phyloP scores from a whole-genome alignment of 2,888 invertebrate genomes.

The Drosophila siamana region DNA sequence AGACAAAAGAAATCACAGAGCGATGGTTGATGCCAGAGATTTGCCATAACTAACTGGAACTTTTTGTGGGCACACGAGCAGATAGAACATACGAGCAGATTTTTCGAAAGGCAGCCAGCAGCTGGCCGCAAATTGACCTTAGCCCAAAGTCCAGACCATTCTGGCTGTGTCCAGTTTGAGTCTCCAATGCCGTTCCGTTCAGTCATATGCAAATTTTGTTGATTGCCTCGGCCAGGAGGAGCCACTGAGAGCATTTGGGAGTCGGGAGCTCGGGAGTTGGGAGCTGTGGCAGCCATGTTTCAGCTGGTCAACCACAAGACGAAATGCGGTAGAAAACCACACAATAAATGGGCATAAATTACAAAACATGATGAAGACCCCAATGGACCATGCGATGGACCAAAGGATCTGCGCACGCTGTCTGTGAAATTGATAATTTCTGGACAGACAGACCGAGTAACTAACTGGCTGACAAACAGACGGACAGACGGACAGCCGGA shows the following conservation, averaged over 20 bases:
- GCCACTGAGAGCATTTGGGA: background rate
- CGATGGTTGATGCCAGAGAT: conserved; percentile 8
- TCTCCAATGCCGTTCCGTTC: conserved; percentile 17
- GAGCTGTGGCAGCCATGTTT: conserved; percentile 39
- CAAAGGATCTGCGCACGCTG: conserved; percentile 6
- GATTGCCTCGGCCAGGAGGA: conserved; percentile 54
- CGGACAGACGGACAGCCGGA: conserved; percentile 27
- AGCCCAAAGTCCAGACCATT: conserved; percentile 21
- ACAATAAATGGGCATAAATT: conserved; percentile 80
- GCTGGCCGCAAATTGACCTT: conserved; percentile 68
- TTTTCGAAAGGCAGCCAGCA: conserved; percentile 60
- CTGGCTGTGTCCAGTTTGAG: background rate
- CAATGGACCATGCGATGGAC: conserved; percentile 26
- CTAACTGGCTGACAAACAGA: conserved; percentile 16
- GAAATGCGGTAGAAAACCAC: conserved; percentile 76
- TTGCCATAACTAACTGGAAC: conserved; percentile 45
- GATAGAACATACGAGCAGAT: conserved; percentile 11
- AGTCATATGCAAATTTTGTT: conserved; percentile 67
- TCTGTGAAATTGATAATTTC: conserved; percentile 70
- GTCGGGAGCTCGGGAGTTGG: background rate
- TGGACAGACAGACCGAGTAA: conserved; percentile 35
- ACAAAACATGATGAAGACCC: conserved; percentile 69
- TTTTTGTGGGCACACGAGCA: background rate
- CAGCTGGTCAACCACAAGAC: conserved; percentile 69
- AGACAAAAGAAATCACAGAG: background rate